A percentile compares a stretch with the other conserved stretches of the same genome.
These are phyloP conservation scores for Adelges cooleyi DNA, from an alignment of 1,140 invertebrate species.

Conservation along the genomic window DNA sequence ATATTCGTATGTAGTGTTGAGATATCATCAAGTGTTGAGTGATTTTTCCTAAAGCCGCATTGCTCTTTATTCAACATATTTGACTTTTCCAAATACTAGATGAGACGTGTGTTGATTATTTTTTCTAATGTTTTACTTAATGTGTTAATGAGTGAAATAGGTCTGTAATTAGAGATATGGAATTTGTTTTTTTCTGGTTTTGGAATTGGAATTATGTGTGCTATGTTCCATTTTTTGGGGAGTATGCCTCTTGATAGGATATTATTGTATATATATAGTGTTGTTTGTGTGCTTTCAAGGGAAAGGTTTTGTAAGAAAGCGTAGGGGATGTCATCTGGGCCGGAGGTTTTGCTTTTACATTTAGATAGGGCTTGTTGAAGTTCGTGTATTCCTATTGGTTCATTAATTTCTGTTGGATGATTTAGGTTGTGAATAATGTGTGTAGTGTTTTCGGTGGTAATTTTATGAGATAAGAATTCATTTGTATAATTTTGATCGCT, in stretches of 20 bases:
- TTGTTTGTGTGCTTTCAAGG: neutral
- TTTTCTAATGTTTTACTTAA: constrained; percentile 11
- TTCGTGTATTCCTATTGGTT: neutral
- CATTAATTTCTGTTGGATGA: neutral
- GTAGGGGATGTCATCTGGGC: neutral
- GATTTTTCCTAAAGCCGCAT: neutral
- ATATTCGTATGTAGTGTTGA: constrained; percentile 1
- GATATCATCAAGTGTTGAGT: constrained; percentile 4
- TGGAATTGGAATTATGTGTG: neutral
- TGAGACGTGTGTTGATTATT: constrained; percentile 13
- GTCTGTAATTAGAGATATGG: neutral
- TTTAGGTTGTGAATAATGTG: neutral
- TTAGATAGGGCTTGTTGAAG: neutral
- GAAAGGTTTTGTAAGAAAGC: neutral
- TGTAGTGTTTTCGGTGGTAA: neutral
- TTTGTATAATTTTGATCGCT: too few relatives aligned
- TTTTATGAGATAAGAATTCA: too few relatives aligned
- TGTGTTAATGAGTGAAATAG: constrained; percentile 4
- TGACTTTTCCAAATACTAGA: neutral
- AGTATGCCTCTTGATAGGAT: neutral
- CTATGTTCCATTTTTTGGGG: neutral
- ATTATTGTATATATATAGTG: constrained; percentile 1
- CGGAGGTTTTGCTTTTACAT: neutral
- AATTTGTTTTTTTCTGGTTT: constrained; percentile 10
- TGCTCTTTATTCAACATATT: neutral